Percentiles rank a stretch among this genome's conserved stretches.
These are phyloP conservation scores for Choloepus didactylus DNA, from an alignment of 2,797 vertebrate species.

Conservation along the genomic window DNA sequence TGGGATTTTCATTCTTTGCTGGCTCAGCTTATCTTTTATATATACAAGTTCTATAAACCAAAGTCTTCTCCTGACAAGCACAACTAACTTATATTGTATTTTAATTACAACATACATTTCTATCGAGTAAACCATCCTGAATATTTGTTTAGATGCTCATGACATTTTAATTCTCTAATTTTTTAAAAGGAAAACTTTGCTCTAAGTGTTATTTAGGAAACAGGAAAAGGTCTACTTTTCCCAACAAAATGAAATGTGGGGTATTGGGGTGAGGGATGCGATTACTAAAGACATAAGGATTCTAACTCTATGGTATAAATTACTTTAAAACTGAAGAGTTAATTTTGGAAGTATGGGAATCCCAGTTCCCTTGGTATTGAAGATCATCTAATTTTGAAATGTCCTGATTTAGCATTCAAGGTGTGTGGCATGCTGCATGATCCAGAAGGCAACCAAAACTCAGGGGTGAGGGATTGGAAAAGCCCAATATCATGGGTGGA, in stretches of 20 bases:
- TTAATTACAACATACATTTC: constrained; percentile 82
- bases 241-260: constrained; percentile 68
- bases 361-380: constrained; percentile 26
- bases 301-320: constrained; percentile 79
- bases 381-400: constrained; percentile 60
- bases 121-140: constrained; percentile 85
- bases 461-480: constrained; percentile 28
- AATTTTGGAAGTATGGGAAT: constrained; percentile 70
- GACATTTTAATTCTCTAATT: constrained; percentile 81
- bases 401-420: constrained; percentile 44
- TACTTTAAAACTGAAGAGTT: constrained; percentile 81
- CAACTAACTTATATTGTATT: constrained; percentile 84
- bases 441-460: constrained; percentile 14
- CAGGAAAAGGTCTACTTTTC: constrained; percentile 75
- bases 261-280: constrained; percentile 70
- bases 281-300: constrained; percentile 82
- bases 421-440: constrained; percentile 25
- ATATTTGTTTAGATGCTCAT: constrained; percentile 84
- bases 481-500: constrained; percentile 65
- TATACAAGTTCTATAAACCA: constrained; percentile 87
- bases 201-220: constrained; percentile 64
- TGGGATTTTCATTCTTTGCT: constrained; percentile 82
- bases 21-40: constrained; percentile 82
- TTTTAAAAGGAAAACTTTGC: constrained; percentile 69
- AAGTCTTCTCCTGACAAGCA: constrained; percentile 84